Evolutionary conservation across 1,140 invertebrate genomes (phyloP).

Genomic region (Scaptodrosophila lebanonensis): DNA sequence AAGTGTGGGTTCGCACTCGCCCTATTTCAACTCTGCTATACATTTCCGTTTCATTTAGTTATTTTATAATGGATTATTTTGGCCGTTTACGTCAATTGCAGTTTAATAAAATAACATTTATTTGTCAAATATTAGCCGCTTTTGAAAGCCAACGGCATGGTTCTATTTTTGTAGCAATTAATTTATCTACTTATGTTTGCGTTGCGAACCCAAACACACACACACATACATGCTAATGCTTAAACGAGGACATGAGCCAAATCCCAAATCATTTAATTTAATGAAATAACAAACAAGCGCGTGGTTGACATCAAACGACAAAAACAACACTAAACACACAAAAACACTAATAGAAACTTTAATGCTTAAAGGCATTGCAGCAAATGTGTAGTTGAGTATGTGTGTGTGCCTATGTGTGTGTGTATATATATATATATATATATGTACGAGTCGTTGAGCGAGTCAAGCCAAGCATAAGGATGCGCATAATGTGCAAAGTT

Average conservation of each 20-base stretch:
- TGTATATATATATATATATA: too few relatives aligned
- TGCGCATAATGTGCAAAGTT: slow-evolving; percentile 75
- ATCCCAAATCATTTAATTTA: slow-evolving; percentile 65
- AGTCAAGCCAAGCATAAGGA: slow-evolving; percentile 55
- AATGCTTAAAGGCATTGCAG: slow-evolving; percentile 48
- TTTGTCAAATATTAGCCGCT: too few relatives aligned
- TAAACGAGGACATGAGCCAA: slow-evolving; percentile 7
- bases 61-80: too few relatives aligned
- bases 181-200: slow-evolving; percentile 62
- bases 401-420: slow-evolving; percentile 15
- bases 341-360: slow-evolving; percentile 65
- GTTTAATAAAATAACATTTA: too few relatives aligned
- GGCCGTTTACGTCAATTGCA: slow-evolving; percentile 5
- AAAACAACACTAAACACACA: slow-evolving; percentile 7
- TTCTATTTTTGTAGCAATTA: slow-evolving; percentile 58
- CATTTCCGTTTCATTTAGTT: too few relatives aligned
- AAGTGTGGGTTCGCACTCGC: too few relatives aligned
- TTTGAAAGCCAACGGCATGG: too few relatives aligned
- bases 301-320: slow-evolving; percentile 42
- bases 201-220: slow-evolving; percentile 12
- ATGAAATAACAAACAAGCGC: slow-evolving; percentile 68
- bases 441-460: too few relatives aligned
- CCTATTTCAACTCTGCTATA: too few relatives aligned
- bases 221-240: slow-evolving; percentile 10
- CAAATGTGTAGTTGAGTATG: slow-evolving; percentile 14